Evolutionary conservation across 2,888 invertebrate species (phyloP).

Genomic region (Ligdia adustata): DNA sequence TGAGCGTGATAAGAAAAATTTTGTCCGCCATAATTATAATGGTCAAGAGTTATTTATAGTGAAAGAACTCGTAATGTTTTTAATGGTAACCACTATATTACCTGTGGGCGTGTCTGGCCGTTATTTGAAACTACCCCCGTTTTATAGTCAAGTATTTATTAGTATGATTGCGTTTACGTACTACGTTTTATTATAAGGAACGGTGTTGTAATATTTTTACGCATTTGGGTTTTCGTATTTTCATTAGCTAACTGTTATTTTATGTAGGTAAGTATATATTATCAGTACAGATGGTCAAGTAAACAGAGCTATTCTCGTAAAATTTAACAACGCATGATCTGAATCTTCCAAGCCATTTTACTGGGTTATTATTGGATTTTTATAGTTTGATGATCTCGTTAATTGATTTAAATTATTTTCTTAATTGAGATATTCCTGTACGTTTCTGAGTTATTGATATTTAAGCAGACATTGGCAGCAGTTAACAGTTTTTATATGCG

Average conservation of each 20-base stretch:
- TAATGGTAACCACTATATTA: slow-evolving; percentile 81
- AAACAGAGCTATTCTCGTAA: slow-evolving; percentile 9
- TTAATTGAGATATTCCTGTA: too few relatives aligned
- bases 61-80: slow-evolving; percentile 70
- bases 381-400: background rate
- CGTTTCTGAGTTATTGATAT: too few relatives aligned
- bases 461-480: too few relatives aligned
- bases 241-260: slow-evolving; percentile 1
- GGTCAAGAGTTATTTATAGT: slow-evolving; percentile 71
- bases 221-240: slow-evolving; percentile 12
- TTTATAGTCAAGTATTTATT: slow-evolving; percentile 54
- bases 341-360: background rate
- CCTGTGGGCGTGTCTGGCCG: slow-evolving; percentile 60
- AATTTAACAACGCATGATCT: slow-evolving; percentile 5
- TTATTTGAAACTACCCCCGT: slow-evolving; percentile 56
- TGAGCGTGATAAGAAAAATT: slow-evolving; percentile 77
- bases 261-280: slow-evolving; percentile 10
- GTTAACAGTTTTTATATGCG: too few relatives aligned
- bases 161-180: slow-evolving; percentile 42
- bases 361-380: background rate
- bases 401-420: too few relatives aligned
- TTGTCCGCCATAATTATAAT: slow-evolving; percentile 77
- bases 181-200: slow-evolving; percentile 37
- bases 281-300: slow-evolving; percentile 9
- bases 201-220: slow-evolving; percentile 27